Evolutionary conservation across 1,140 invertebrate genomes (phyloP).

Genomic region (Samia ricini): DNA sequence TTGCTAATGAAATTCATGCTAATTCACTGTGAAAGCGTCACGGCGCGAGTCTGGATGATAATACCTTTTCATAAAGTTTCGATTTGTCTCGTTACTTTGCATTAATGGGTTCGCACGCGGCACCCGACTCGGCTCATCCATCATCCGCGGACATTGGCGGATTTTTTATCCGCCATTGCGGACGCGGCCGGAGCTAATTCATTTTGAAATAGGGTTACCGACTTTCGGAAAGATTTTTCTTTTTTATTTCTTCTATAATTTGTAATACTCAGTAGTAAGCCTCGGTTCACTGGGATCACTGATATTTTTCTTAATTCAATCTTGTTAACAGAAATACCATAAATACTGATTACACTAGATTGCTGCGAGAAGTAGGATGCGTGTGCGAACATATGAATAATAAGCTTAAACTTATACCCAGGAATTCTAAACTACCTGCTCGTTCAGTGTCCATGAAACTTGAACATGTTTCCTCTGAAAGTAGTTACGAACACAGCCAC

Average conservation of each 20-base stretch:
- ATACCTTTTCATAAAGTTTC: conserved; percentile 15
- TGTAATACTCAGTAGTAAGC: no score
- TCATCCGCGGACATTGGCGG: conserved; percentile 25
- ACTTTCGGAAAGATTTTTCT: not conserved
- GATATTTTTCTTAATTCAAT: no score
- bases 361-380: no score
- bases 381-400: no score
- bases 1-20: not conserved
- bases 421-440: no score
- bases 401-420: no score
- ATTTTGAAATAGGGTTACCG: conserved; percentile 13
- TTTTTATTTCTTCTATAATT: not conserved
- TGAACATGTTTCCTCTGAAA: no score
- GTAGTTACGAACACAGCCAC: no score
- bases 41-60: not conserved
- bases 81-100: conserved; percentile 10
- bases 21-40: not conserved
- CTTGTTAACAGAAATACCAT: no score
- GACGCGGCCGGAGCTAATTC: conserved; percentile 26
- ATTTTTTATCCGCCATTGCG: conserved; percentile 31
- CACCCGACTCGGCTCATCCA: conserved; percentile 20
- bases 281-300: no score
- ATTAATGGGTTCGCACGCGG: not conserved
- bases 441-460: no score
- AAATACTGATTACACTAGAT: no score